A percentile compares a stretch with the other conserved stretches of the same genome.
Conservation (phyloP, 2,888 invertebrate species). For the Marronus borbonicus region DNA sequence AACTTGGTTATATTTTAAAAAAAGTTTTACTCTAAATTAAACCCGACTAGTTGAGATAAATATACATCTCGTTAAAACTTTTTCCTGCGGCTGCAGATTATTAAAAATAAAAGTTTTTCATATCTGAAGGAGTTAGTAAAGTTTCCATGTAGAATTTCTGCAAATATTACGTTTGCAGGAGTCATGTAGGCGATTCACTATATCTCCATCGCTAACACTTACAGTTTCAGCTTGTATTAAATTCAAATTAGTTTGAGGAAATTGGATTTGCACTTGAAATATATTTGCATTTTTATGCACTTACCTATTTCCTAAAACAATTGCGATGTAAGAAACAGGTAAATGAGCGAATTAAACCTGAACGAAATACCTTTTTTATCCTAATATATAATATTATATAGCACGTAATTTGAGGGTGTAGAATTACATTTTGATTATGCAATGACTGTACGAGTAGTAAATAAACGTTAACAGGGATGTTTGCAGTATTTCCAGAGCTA, state of each 20-base stretch:
- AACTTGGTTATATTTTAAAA: not conserved
- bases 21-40: slow-evolving; percentile 22
- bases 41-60: slow-evolving; percentile 1
- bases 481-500: too few relatives aligned
- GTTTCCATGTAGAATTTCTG: slow-evolving; percentile 1
- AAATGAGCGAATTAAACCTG: too few relatives aligned
- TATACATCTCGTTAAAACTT: slow-evolving; percentile 26
- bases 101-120: slow-evolving; percentile 31
- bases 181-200: not conserved
- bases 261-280: not conserved
- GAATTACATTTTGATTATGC: too few relatives aligned
- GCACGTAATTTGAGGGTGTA: too few relatives aligned
- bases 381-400: too few relatives aligned
- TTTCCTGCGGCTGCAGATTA: slow-evolving; percentile 7
- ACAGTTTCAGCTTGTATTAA: slow-evolving; percentile 7
- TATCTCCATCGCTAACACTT: not conserved
- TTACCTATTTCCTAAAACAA: too few relatives aligned
- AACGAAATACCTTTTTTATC: too few relatives aligned
- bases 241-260: not conserved
- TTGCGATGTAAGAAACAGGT: too few relatives aligned
- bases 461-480: too few relatives aligned
- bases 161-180: not conserved
- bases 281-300: too few relatives aligned
- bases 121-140: slow-evolving; percentile 19
- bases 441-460: too few relatives aligned